phyloP scores from a whole-genome alignment of 2,797 vertebrate genomes.

The Lophius americanus region DNA sequence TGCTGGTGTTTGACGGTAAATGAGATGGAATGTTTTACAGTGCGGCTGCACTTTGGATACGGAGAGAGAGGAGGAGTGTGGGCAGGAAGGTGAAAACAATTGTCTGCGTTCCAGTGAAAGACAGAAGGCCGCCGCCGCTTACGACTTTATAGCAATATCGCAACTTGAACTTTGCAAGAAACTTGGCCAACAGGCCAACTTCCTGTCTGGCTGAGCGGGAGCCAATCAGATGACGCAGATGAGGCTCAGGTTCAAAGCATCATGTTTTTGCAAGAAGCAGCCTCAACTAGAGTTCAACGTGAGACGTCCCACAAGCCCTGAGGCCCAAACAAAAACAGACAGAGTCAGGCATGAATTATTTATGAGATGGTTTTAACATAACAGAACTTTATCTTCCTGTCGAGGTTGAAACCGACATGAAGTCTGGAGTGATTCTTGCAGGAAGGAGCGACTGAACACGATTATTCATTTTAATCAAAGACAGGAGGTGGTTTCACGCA shows the following conservation, averaged over 20 bases:
- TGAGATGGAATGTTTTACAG: too few relatives aligned
- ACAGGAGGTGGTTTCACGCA: slow-evolving; percentile 46
- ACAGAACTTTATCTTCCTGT: neutral
- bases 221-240: slow-evolving; percentile 22
- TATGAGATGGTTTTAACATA: slow-evolving; percentile 23
- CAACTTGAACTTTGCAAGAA: slow-evolving; percentile 62
- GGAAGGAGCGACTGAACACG: neutral
- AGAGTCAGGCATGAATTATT: slow-evolving; percentile 39
- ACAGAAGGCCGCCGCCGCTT: slow-evolving; percentile 38
- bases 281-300: slow-evolving; percentile 46
- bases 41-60: slow-evolving; percentile 15
- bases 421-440: neutral
- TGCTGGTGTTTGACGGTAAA: too few relatives aligned
- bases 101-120: slow-evolving; percentile 33
- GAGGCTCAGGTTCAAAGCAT: slow-evolving; percentile 40
- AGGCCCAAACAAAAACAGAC: slow-evolving; percentile 17
- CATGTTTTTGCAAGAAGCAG: slow-evolving; percentile 47
- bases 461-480: slow-evolving; percentile 48
- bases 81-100: slow-evolving; percentile 48
- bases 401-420: neutral
- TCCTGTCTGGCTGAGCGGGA: slow-evolving; percentile 50
- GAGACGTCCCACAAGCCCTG: slow-evolving; percentile 18
- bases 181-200: slow-evolving; percentile 68
- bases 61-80: slow-evolving; percentile 40
- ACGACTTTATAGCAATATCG: slow-evolving; percentile 68